phyloP scores from a whole-genome alignment of 2,113 vertebrate genomes.

The Ahaetulla prasina region DNA sequence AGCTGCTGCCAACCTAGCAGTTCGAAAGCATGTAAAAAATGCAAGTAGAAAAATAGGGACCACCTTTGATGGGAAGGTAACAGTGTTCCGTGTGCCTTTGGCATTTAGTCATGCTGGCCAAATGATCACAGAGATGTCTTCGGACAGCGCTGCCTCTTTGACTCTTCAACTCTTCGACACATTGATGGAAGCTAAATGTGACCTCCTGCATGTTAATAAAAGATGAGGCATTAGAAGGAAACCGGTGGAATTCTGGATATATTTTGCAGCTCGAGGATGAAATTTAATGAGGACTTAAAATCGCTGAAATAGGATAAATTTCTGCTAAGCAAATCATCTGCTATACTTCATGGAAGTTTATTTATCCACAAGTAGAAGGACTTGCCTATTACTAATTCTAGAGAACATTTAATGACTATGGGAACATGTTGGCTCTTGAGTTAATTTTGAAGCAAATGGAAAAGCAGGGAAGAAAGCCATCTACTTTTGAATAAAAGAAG shows the following conservation, averaged over 20 bases:
- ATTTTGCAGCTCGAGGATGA: not conserved
- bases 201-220: constrained; percentile 20
- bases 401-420: constrained; percentile 9
- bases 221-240: constrained; percentile 10
- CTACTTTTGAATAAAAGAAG: constrained; percentile 1
- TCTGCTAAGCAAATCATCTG: constrained; percentile 3
- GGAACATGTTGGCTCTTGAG: not conserved
- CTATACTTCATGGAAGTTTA: not conserved
- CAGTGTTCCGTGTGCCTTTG: too few species aligned
- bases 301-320: constrained; percentile 28
- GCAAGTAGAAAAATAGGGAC: too few species aligned
- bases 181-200: not conserved
- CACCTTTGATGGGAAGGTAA: too few species aligned
- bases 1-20: too few species aligned
- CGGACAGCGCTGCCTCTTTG: too few species aligned
- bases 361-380: constrained; percentile 6
- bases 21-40: too few species aligned
- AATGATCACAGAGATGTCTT: too few species aligned
- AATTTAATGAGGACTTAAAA: constrained; percentile 23
- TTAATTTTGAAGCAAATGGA: constrained; percentile 15
- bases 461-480: not conserved
- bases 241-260: not conserved
- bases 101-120: too few species aligned
- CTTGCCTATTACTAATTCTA: not conserved
- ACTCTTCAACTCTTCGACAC: too few species aligned